Evolutionary conservation across 1,140 invertebrate genomes (phyloP).

Genomic region (Tenebrio molitor): DNA sequence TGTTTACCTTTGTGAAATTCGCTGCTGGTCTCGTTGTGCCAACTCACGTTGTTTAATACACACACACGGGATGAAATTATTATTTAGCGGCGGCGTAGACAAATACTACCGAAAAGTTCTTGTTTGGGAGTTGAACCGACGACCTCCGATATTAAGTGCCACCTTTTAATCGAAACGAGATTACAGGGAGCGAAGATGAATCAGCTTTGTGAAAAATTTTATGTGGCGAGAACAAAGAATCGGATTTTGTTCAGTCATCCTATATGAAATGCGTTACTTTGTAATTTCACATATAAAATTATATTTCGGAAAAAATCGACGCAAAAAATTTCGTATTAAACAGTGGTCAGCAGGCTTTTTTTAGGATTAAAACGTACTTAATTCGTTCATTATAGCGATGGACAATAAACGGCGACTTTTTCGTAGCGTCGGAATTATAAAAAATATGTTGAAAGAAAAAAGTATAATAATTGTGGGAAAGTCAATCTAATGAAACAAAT

Average conservation of each 20-base stretch:
- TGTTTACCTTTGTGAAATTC: not conserved
- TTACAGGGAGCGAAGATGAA: slow-evolving; percentile 10
- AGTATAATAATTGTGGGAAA: too few relatives aligned
- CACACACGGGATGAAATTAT: not conserved
- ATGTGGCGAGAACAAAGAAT: slow-evolving; percentile 12
- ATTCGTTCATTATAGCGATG: too few relatives aligned
- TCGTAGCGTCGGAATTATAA: too few relatives aligned
- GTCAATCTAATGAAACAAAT: too few relatives aligned
- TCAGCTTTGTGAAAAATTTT: slow-evolving; percentile 16
- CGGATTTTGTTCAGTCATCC: slow-evolving; percentile 16
- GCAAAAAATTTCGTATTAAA: too few relatives aligned
- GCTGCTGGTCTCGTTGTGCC: not conserved
- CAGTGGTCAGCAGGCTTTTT: too few relatives aligned
- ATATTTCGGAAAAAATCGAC: not conserved
- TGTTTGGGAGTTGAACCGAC: not conserved
- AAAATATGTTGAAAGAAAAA: too few relatives aligned
- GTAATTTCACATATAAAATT: slow-evolving; percentile 13
- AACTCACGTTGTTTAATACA: slow-evolving; percentile 13
- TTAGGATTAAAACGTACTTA: too few relatives aligned
- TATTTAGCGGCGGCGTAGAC: not conserved
- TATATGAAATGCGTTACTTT: slow-evolving; percentile 9
- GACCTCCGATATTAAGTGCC: slow-evolving; percentile 5
- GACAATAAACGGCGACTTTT: too few relatives aligned
- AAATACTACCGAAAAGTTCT: not conserved
- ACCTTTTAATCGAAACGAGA: slow-evolving; percentile 11